phyloP scores from a whole-genome alignment of 2,797 vertebrate genomes.

The Tragopan temminckii region DNA sequence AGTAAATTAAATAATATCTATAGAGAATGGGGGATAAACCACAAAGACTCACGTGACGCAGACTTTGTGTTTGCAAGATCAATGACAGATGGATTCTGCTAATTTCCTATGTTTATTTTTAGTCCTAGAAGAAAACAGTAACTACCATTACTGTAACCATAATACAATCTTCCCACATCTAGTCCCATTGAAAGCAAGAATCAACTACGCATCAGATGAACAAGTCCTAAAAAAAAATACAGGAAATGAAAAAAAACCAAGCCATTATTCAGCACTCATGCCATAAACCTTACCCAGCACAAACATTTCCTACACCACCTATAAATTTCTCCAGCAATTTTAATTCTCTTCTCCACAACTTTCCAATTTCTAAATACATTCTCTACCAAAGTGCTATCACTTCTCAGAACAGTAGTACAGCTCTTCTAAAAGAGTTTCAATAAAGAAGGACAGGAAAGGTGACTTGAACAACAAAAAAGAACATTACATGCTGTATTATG shows the following conservation, averaged over 20 bases:
- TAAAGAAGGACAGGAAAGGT: background rate
- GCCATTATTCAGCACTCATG: background rate
- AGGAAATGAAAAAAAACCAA: background rate
- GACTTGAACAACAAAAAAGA: background rate
- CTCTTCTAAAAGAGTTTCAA: background rate
- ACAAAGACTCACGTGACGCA: background rate
- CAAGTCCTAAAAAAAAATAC: background rate
- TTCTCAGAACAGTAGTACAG: background rate
- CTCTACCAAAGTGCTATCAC: background rate
- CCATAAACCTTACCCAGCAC: background rate
- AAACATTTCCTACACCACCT: background rate
- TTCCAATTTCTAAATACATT: background rate
- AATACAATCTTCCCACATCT: background rate
- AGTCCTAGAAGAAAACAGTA: background rate
- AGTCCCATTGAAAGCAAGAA: background rate
- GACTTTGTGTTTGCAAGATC: background rate
- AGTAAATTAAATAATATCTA: background rate
- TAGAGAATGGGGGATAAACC: background rate
- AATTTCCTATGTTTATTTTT: background rate
- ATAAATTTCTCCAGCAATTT: background rate
- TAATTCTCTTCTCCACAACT: background rate
- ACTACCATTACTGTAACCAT: background rate
- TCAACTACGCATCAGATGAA: background rate
- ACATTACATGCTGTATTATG: background rate
- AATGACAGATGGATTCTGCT: background rate